Evolutionary conservation across 2,797 vertebrate species (phyloP), one percentile per base, ranked within the genome.

Genomic region (Ptychadena robeensis): DNA sequence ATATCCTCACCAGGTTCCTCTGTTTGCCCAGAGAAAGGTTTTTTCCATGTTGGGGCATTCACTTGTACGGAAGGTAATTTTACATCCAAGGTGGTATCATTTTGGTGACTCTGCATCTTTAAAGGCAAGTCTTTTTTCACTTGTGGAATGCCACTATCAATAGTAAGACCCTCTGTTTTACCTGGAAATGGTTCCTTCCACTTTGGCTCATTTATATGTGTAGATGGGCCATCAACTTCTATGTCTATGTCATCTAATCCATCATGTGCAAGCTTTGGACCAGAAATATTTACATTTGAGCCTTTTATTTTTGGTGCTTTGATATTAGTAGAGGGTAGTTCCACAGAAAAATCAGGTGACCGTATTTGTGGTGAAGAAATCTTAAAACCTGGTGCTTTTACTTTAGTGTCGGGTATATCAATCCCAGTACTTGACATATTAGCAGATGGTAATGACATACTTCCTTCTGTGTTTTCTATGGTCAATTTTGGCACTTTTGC

Each of bases 131-230:
- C 15, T 25, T 77, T 71, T 53, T 28, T 75, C 0, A 80, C 35
- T 80, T 84, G 70, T 40, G 82, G 82, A 28, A 68, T n/a, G 9
- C 69, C 28, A 27, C 70, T 65, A 66, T 85, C 78, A 65, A 76
- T 3, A 76, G 65, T 30, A 31, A 59, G 83, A 3, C 34, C 37
- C 14, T 85, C 83, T 10, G 66, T 85, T 71, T 80, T 31, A 65
- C 83, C 83, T 38, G 78, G 27, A 37, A 80, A 85, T 70, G 82
- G 78, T 32, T 85, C 14, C 22, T 85, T 85, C 83, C 83, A 80
- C 66, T 71, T 61, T 85, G 83, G 83, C 4, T 40, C 37, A 81
- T 76, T 69, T n/a, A 85, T 14, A 30, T 9, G 30, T 76, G 27
- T 22, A 53, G 72, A 85, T 11, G 83, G 83, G 12, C 64, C 38